Evolutionary conservation across 2,797 vertebrate genomes (phyloP).

Genomic region (Hippocampus kuda): DNA sequence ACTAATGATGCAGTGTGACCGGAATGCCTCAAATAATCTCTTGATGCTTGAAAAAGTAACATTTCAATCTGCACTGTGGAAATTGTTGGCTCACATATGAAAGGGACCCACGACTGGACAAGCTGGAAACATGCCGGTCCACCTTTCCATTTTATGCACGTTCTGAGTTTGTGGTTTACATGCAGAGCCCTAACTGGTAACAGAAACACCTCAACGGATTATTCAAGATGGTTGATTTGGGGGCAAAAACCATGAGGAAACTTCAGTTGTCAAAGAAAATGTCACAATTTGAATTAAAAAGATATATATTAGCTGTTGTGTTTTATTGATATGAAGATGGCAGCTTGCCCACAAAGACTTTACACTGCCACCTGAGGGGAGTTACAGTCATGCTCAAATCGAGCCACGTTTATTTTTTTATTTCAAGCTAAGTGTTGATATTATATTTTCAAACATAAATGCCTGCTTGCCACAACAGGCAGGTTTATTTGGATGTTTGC

Average conservation of each 20-base stretch:
- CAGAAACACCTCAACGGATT: not conserved
- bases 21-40: not conserved
- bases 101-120: not conserved
- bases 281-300: conserved; percentile 22
- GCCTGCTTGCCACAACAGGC: conserved; percentile 58
- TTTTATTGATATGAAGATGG: conserved; percentile 48
- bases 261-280: conserved; percentile 26
- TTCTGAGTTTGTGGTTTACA: conserved; percentile 10
- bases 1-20: not conserved
- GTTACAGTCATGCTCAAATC: conserved; percentile 45
- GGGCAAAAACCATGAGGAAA: conserved; percentile 11
- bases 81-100: conserved; percentile 7
- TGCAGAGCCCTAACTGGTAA: not conserved
- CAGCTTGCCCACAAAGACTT: conserved; percentile 48
- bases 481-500: conserved; percentile 55
- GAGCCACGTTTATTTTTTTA: conserved; percentile 59
- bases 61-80: conserved; percentile 9
- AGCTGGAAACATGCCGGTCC: conserved; percentile 8
- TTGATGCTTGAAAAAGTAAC: conserved; percentile 2
- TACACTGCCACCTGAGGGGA: conserved; percentile 59
- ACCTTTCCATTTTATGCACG: conserved; percentile 10
- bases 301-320: conserved; percentile 14
- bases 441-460: conserved; percentile 64
- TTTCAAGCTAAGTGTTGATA: conserved; percentile 53
- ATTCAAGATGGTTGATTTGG: not conserved